Base-by-base conservation (phyloP, 2,797 vertebrate genomes). In the Columba guinea region DNA sequence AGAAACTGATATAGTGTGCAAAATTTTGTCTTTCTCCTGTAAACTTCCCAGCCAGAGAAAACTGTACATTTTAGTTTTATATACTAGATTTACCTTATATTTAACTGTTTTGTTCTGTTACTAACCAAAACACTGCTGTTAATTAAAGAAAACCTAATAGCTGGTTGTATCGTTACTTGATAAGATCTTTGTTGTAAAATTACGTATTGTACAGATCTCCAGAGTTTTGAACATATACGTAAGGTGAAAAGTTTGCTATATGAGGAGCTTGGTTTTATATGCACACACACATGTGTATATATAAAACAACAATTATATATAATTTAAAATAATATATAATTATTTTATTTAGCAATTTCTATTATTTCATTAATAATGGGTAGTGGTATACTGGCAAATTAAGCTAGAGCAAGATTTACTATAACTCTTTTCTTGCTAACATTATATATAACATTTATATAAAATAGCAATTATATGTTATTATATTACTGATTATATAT, bases 381-480 rank as follows among this genome's bases (percentile, higher is more conserved):
- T 44, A 79, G 48, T 28, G 6, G 2, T 73, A 7, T 59, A 30
- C 23, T 41, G 27, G 28, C 48, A 46, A 44, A 71, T 32, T 48
- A 49, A 90, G 23, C 60, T 26, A 32, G 16, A 83, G 18, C 28
- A 32, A 53, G 10, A 21, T 55, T 56, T 69, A 17, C 13, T 12
- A 1, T 56, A 87, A 32, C 11, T 27, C 3, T 1, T 51, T 70
- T 51, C 41, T 67, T 74, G n/a, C 11, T 63, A 51, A 51, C 4
- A 1, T 80, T 13, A 21, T 41, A 9, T 0, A 0, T 53, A 82
- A 32, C 10, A n/a, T 10, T 58, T 32, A 7, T 23, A 20, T 37
- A 28, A 69, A 73, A 60, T 46, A 84, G 69, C 30, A 76, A 21
- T 15, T n/a, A 23, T 7, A 4, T 76, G 21, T 12, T 76, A 2